phyloP scores from a whole-genome alignment of 2,797 vertebrate genomes.

The Gila robusta region DNA sequence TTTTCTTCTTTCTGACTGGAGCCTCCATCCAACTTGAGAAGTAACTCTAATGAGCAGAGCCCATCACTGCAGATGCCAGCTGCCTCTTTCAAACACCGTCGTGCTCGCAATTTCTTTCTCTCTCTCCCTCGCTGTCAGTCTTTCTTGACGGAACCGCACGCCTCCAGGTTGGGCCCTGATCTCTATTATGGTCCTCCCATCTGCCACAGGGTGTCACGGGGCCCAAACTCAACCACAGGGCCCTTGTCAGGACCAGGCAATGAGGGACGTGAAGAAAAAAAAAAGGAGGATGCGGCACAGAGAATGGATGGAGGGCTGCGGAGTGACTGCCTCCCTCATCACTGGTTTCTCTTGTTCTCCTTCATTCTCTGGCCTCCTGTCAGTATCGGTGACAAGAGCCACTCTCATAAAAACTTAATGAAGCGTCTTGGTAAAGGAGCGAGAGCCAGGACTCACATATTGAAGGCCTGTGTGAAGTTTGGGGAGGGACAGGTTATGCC shows the following conservation, averaged over 20 bases:
- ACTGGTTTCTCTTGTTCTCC: conserved; percentile 31
- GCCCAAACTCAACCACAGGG: conserved; percentile 42
- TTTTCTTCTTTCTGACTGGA: conserved; percentile 49
- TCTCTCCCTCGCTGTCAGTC: conserved; percentile 53
- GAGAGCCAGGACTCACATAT: conserved; percentile 35
- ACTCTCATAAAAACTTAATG: conserved; percentile 60
- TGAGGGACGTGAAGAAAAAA: conserved; percentile 19
- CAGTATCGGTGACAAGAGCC: conserved; percentile 49
- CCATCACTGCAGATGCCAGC: conserved; percentile 59
- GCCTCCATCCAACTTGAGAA: conserved; percentile 69
- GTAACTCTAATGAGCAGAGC: conserved; percentile 75
- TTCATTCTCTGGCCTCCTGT: conserved; percentile 41
- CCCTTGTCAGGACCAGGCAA: conserved; percentile 52
- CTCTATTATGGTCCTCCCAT: conserved; percentile 53
- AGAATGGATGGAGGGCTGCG: conserved; percentile 40
- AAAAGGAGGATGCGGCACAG: neutral
- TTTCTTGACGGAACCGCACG: conserved; percentile 35
- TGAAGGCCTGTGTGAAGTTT: conserved; percentile 45
- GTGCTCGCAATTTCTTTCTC: conserved; percentile 31
- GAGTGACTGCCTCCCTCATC: conserved; percentile 50
- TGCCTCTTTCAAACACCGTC: conserved; percentile 51
- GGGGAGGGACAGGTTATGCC: conserved; percentile 47
- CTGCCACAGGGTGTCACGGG: conserved; percentile 54
- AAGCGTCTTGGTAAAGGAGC: conserved; percentile 51
- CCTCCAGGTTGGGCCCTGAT: conserved; percentile 50